Base-by-base conservation (phyloP, 2,888 invertebrate species). In the Conistra vaccinii region DNA sequence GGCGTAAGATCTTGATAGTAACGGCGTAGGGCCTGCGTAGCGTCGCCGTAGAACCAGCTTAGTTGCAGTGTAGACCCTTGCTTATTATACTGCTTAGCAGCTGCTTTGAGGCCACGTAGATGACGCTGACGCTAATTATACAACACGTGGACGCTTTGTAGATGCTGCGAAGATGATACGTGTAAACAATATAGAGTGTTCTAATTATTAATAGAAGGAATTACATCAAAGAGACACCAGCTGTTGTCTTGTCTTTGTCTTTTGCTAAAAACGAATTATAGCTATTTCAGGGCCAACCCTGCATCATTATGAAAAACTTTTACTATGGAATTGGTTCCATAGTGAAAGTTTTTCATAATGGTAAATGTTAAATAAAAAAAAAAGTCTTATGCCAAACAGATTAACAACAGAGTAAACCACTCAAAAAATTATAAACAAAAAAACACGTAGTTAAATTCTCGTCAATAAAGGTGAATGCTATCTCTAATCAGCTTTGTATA, bases 401-500 rank as follows among this genome's bases (percentile, higher is more conserved):
- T 9, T 5, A 29, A 58, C 2, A 39, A 14, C 14, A 23, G 12
- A 14, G 29, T 23, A 9, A 17, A 0, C 7, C 4, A 23, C 17
- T 35, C 14, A 48, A 26, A 61, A 60, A 32, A 17, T 14, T 0
- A 12, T n/a, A n/a, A 61, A 35, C 35, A 73, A 74, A 73, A 63
- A 80, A 48, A n/a, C 23, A 29, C 14, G 12, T 55, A 39, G 29
- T 76, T 32, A 72, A 72, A 58, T 42, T 6, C 26, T 42, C 26
- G 26, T 60, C 75, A 45, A 60, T 75, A 81, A 61, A 61, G 7
- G 48, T 74, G 29, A 26, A 58, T 53, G 39, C 20, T 75, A 78
- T 78, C 81, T 32, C 14, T 61, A 67, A 81, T 75, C 48, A 42
- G 42, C 39, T 39, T 63, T 42, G 53, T 81, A 66, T 12, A 42